Conservation (phyloP, 2,113 vertebrate genomes). For the Cavia porcellus region DNA sequence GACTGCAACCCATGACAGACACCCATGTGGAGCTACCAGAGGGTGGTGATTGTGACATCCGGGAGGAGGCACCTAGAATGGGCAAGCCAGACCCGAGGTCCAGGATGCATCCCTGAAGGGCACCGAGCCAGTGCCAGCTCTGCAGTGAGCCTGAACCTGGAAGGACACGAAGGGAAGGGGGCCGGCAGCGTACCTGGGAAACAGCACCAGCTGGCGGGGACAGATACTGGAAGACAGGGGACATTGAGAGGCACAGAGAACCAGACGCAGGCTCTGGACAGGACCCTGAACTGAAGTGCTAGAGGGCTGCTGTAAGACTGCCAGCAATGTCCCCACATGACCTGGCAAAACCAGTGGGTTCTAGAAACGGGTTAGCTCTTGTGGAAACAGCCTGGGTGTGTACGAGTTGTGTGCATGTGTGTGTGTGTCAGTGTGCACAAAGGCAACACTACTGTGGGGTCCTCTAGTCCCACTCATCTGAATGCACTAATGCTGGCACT, state of each 20-base stretch:
- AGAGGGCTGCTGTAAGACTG: neutral
- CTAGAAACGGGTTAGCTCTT: neutral
- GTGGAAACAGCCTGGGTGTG: neutral
- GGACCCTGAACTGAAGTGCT: too few relatives aligned
- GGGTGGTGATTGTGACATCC: neutral
- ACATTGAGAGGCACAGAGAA: neutral
- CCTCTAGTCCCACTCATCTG: neutral
- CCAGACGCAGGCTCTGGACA: neutral
- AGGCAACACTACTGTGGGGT: neutral
- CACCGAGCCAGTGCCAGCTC: too few relatives aligned
- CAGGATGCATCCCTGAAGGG: neutral
- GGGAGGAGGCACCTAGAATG: neutral
- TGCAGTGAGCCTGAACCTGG: neutral
- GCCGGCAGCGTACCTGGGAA: neutral
- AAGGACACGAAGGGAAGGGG: neutral
- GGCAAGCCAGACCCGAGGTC: neutral
- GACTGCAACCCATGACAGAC: neutral
- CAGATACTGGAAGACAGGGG: neutral
- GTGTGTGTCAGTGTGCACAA: too few relatives aligned
- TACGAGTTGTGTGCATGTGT: neutral
- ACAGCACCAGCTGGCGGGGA: neutral
- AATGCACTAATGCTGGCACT: accelerated
- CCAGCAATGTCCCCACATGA: neutral
- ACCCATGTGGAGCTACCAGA: accelerated
- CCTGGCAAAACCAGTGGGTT: accelerated